Conservation (phyloP, 2,888 invertebrate species). For the Adelognathus sp. region DNA sequence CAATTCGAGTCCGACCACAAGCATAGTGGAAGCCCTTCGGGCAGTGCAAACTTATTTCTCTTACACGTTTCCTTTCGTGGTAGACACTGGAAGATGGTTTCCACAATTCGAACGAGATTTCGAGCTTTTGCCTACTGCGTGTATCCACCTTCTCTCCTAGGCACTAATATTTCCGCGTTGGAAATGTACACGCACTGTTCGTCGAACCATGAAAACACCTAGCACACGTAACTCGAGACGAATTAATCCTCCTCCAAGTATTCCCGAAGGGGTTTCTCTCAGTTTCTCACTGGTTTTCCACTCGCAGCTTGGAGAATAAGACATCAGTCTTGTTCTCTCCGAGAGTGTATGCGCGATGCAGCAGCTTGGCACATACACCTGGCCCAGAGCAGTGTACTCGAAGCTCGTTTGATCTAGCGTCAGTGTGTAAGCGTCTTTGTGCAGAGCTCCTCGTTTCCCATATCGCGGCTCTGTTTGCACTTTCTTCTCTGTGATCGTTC, state of each 20-base stretch:
- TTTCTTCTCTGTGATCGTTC: neutral
- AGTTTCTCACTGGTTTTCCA: neutral
- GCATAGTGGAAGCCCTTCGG: constrained; percentile 9
- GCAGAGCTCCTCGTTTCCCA: neutral
- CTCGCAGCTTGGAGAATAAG: neutral
- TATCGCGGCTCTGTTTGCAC: constrained; percentile 20
- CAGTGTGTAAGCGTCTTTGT: neutral
- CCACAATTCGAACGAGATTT: neutral
- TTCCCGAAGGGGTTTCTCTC: neutral
- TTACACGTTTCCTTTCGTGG: neutral
- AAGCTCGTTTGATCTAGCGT: constrained; percentile 24
- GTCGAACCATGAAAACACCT: neutral
- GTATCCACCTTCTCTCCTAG: neutral
- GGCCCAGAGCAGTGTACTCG: neutral
- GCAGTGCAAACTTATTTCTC: constrained; percentile 40
- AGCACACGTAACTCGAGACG: constrained; percentile 22
- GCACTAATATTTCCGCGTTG: too few relatives aligned
- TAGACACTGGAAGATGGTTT: neutral
- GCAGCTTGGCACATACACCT: neutral
- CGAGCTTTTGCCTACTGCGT: neutral
- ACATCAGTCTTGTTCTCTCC: constrained; percentile 24
- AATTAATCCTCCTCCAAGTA: constrained; percentile 31
- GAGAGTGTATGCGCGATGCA: neutral
- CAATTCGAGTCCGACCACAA: neutral
- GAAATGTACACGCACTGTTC: neutral